Base-by-base conservation (phyloP, 1,140 invertebrate species). In the Leguminivora glycinivorella region DNA sequence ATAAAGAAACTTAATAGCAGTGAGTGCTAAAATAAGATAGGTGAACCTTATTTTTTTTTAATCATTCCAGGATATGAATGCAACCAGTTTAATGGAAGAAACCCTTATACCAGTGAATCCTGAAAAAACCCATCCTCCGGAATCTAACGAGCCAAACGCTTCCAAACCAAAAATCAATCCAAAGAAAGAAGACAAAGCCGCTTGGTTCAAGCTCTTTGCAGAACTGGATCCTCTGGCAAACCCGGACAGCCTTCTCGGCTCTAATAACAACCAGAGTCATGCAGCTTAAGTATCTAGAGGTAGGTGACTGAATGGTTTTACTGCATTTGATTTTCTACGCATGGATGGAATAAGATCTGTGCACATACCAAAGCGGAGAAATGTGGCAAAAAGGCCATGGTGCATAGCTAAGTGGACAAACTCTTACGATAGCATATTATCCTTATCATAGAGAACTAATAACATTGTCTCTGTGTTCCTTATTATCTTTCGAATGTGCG, bases 171-270 rank as follows among this genome's bases (percentile, higher is more conserved):
- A 73, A 56, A 25, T 72, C 7, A 68, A 69, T 38, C 85, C 84
- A 31, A 90, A 89, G 68, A 92, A 88, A 68, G 90, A 90, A 56
- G 88, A 93, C 66, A 93, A 92, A 78, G 89, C 93, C 34, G 93
- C 94, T 12, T 99, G 98, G 98, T 95, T 98, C 76, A 97, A 97
- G 87, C 92, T 98, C 26, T 99, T 99, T 93, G 96, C 97, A 40
- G 98, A 99, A 88, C 86, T 99, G 38, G 98, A 99, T 93, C 98
- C 98, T 6, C 92, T 98, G 4, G 95, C 96, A 14, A 98, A 98
- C 92, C 93, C 93, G 25, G 93, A 94, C 71, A 89, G 82, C 58
- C 77, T 92, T 22, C 86, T 80, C 24, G 90, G 91, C 38, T 79
- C 84, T 2, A 90, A 91, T 71, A 81, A 72, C 14, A 88, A 89